These are phyloP conservation scores for Calosoma granatense DNA, from an alignment of 1,140 invertebrate species.

Conservation along the genomic window DNA sequence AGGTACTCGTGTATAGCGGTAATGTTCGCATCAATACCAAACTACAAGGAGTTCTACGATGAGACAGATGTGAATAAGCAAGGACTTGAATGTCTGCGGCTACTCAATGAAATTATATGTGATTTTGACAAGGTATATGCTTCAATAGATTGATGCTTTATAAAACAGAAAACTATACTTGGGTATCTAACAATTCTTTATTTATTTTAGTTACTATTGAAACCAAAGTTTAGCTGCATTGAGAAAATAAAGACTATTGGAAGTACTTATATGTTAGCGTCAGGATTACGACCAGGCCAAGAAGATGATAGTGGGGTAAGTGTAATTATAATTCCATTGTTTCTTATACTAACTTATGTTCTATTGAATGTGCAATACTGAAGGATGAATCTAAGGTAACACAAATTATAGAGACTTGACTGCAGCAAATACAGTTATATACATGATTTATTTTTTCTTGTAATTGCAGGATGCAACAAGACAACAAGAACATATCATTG, in stretches of 20 bases:
- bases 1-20: constrained; percentile 89
- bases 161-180: no score
- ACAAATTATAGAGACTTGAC: constrained; percentile 13
- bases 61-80: constrained; percentile 96
- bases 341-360: no score
- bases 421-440: constrained; percentile 21
- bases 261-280: constrained; percentile 96
- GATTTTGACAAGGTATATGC: constrained; percentile 91
- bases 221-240: constrained; percentile 89
- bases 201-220: constrained; percentile 63
- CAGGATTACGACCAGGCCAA: constrained; percentile 80
- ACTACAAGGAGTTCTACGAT: constrained; percentile 98
- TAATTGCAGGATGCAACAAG: constrained; percentile 57
- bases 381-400: constrained; percentile 9
- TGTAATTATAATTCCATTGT: no score
- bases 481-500: constrained; percentile 78
- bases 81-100: constrained; percentile 85
- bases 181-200: neutral
- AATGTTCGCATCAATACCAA: constrained; percentile 97
- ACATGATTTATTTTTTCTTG: constrained; percentile 14
- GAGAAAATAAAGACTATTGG: constrained; percentile 99
- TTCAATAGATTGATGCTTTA: no score
- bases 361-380: no score
- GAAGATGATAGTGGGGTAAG: constrained; percentile 58
- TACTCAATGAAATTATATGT: constrained; percentile 97